These are phyloP conservation scores for Merodon equestris DNA, from an alignment of 2,888 invertebrate species.

Conservation along the genomic window DNA sequence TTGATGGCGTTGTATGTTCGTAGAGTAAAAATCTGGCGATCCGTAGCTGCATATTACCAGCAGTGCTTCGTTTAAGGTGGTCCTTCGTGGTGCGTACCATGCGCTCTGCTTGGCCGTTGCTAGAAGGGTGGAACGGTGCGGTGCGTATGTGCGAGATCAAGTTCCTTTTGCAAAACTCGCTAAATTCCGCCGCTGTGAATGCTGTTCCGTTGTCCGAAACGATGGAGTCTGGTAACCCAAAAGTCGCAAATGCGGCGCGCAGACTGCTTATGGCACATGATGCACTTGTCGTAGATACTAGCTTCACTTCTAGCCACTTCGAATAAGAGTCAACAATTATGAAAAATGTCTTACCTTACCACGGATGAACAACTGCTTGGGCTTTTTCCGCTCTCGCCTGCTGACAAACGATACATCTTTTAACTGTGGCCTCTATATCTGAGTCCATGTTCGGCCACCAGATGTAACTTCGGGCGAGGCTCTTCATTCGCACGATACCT, in stretches of 20 bases:
- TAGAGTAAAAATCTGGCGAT: too few species aligned
- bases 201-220: conserved; percentile 51
- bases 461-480: too few species aligned
- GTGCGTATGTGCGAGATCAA: conserved; percentile 34
- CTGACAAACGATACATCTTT: too few species aligned
- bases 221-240: conserved; percentile 38
- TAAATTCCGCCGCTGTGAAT: conserved; percentile 53
- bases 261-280: conserved; percentile 11
- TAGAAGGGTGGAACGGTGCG: conserved; percentile 45
- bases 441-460: too few species aligned
- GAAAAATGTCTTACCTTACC: conserved; percentile 21
- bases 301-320: conserved; percentile 46
- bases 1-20: too few species aligned
- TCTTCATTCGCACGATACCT: too few species aligned
- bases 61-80: background rate
- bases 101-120: too few species aligned
- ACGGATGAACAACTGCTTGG: too few species aligned
- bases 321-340: conserved; percentile 43
- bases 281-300: conserved; percentile 28
- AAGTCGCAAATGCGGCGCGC: conserved; percentile 35
- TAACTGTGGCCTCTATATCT: too few species aligned
- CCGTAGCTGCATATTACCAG: background rate
- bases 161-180: conserved; percentile 19
- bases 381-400: too few species aligned
- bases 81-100: too few species aligned